Evolutionary conservation across 2,888 invertebrate species (phyloP), one percentile per base, ranked within the genome.

Genomic region (Theretra japonica): DNA sequence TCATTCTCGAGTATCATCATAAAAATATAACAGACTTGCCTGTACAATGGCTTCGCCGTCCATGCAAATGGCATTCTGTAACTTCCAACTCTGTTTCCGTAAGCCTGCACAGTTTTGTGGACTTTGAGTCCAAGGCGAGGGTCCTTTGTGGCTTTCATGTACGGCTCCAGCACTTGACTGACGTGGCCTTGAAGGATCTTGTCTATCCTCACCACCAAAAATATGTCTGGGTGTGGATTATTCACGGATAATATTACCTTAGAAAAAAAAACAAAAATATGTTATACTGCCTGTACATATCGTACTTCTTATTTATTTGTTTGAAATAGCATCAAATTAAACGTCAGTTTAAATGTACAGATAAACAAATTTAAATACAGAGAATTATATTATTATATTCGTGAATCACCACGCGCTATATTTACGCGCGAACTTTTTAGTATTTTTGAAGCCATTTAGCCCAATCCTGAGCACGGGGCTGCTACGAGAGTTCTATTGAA

Each of bases 21-120:
- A 41, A 41, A 3, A 41, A 11, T 41, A 41, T 41, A n/a, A n/a
- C n/a, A 59, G 53, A 65, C 75, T 75, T 77, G 86, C 86, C 79
- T 95, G 91, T 98, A 98, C 71, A 99, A 92, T 41, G 98, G 98
- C 79, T 97, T 96, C 0, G 98, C 98, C 25, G 98, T 96, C 99
- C 99, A 99, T n/a, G 98, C 99, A 89, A 99, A 98, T 1, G 99
- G 99, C 98, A 99, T 99, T 76, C 98, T 96, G 87, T 98, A 98
- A 82, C 97, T 97, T 4, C 98, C 98, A 76, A 99, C 96, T 82
- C 98, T 95, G 88, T 97, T 96, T 81, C 97, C 96, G 89, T 97
- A 97, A 59, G 96, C 95, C 83, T 96, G 96, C 76, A 97, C 97
- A 75, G 96, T 96, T 89, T 97, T 97, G 86, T 98, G 96, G 21